Evolutionary conservation across 1,140 invertebrate species (phyloP).

Genomic region (Daktulosphaira vitifoliae): DNA sequence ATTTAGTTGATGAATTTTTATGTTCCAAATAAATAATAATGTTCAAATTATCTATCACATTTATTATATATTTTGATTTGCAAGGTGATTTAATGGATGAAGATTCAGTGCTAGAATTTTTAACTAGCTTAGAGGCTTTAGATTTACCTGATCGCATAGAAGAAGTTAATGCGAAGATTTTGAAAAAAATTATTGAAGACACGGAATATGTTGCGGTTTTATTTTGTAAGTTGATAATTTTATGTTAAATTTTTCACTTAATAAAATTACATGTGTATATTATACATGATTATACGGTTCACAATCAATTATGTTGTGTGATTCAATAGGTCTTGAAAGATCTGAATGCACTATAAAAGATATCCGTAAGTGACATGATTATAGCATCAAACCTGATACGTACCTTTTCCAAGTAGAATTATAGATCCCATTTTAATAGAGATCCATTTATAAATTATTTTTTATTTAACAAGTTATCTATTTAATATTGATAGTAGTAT

Average conservation of each 20-base stretch:
- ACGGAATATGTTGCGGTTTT: conserved; percentile 86
- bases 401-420: too few species aligned
- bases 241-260: too few species aligned
- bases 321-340: conserved; percentile 20
- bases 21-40: too few species aligned
- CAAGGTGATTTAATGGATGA: conserved; percentile 91
- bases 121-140: conserved; percentile 88
- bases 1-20: too few species aligned
- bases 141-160: conserved; percentile 90
- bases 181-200: conserved; percentile 84
- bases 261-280: too few species aligned
- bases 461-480: too few species aligned
- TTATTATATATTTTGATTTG: conserved; percentile 22
- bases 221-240: conserved; percentile 71
- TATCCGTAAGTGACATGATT: conserved; percentile 28
- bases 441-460: too few species aligned
- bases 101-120: conserved; percentile 82
- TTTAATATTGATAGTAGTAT: too few species aligned
- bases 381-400: too few species aligned
- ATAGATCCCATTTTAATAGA: too few species aligned
- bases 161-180: conserved; percentile 86
- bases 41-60: not conserved
- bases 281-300: too few species aligned
- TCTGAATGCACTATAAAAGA: conserved; percentile 29
- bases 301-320: not conserved